Conservation (phyloP, 2,113 vertebrate genomes). For the Gasterosteus nipponicus region DNA sequence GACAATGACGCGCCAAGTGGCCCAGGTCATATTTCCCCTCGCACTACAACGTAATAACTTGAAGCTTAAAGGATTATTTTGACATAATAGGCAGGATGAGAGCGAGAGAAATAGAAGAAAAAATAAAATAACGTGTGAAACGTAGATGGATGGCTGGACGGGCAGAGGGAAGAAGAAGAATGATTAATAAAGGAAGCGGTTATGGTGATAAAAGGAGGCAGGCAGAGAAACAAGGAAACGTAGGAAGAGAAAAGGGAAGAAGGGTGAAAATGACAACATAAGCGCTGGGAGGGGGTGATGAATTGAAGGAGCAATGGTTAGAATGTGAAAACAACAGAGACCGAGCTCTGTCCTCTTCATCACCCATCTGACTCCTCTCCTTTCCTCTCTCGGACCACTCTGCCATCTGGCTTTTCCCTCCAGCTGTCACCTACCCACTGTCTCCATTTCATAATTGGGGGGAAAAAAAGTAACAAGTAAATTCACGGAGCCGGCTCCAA, state of each 20-base stretch:
- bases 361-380: background rate
- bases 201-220: slow-evolving; percentile 15
- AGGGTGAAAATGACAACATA: slow-evolving; percentile 14
- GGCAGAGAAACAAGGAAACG: slow-evolving; percentile 15
- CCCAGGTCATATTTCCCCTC: slow-evolving; percentile 19
- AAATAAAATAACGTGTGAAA: background rate
- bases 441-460: background rate
- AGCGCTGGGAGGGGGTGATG: slow-evolving; percentile 7
- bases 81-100: slow-evolving; percentile 3
- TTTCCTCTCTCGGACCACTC: background rate
- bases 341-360: background rate
- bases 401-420: slow-evolving; percentile 10
- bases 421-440: background rate
- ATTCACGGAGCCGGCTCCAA: background rate
- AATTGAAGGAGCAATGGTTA: slow-evolving; percentile 1
- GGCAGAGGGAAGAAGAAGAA: slow-evolving; percentile 1
- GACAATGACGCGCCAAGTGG: slow-evolving; percentile 28
- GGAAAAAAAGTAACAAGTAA: background rate
- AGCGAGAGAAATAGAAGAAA: background rate
- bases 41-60: slow-evolving; percentile 32
- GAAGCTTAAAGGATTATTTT: slow-evolving; percentile 18
- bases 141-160: background rate
- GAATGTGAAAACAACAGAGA: slow-evolving; percentile 24
- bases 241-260: slow-evolving; percentile 6
- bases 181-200: background rate